These are phyloP conservation scores for Montipora cactus DNA, from an alignment of 64 coral and sea anemone species.

Conservation along the genomic window DNA sequence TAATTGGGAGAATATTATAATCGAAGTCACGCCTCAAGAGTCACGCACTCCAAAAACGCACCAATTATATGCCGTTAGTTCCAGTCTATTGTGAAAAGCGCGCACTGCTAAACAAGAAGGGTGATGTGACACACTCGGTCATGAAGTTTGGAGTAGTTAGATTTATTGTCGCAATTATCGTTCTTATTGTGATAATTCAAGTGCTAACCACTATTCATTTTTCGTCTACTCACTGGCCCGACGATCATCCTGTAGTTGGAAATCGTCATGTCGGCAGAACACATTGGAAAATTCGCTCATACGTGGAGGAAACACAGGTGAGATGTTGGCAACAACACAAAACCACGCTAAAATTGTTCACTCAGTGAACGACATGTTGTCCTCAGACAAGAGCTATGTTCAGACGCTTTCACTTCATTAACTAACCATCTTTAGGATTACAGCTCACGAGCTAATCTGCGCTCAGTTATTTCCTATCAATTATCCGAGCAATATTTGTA, in stretches of 20 bases:
- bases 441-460: neutral
- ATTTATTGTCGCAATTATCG: slow-evolving; percentile 88
- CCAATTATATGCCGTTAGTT: slow-evolving; percentile 17
- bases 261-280: slow-evolving; percentile 70
- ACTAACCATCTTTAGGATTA: neutral
- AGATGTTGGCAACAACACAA: neutral
- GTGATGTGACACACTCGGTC: slow-evolving; percentile 42
- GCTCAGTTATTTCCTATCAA: neutral
- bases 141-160: slow-evolving; percentile 91
- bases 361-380: neutral
- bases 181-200: slow-evolving; percentile 88
- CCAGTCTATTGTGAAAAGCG: slow-evolving; percentile 9
- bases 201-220: slow-evolving; percentile 90
- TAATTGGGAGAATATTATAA: neutral
- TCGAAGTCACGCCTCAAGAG: neutral
- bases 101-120: neutral
- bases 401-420: neutral
- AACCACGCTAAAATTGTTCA: neutral
- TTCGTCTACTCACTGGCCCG: slow-evolving; percentile 89
- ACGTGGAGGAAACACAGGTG: slow-evolving; percentile 74
- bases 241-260: slow-evolving; percentile 66
- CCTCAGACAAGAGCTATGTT: neutral
- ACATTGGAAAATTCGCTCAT: slow-evolving; percentile 51
- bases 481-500: neutral
- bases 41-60: slow-evolving; percentile 31